phyloP scores from a whole-genome alignment of 2,888 invertebrate species.

The Calliphora vomitoria region DNA sequence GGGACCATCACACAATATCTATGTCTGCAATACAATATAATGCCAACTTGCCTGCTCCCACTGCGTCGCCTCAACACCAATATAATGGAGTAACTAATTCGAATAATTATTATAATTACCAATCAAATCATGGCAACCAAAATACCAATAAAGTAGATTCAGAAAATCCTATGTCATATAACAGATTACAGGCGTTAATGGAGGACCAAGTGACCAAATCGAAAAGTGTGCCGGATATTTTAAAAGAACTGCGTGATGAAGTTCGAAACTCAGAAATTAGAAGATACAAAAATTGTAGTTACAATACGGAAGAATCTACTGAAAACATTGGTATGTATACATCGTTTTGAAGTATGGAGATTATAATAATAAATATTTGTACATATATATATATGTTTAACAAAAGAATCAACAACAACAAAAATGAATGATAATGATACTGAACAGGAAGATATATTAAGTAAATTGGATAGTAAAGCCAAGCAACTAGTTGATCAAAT shows the following conservation, averaged over 20 bases:
- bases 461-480: constrained; percentile 48
- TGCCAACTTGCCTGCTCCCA: constrained; percentile 9
- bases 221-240: constrained; percentile 90
- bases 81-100: constrained; percentile 27
- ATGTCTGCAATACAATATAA: constrained; percentile 11
- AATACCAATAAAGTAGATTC: constrained; percentile 13
- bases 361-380: background rate
- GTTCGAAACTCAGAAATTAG: constrained; percentile 85
- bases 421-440: background rate
- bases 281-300: constrained; percentile 86
- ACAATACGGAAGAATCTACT: constrained; percentile 82
- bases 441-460: constrained; percentile 35
- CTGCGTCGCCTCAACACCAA: constrained; percentile 17
- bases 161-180: background rate
- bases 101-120: constrained; percentile 23
- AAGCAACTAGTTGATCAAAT: constrained; percentile 88
- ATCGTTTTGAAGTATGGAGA: background rate
- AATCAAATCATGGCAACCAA: constrained; percentile 25
- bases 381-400: background rate
- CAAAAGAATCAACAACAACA: background rate
- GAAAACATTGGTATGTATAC: constrained; percentile 41
- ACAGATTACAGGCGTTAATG: background rate
- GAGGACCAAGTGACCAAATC: constrained; percentile 83
- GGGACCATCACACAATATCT: constrained; percentile 21
- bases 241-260: constrained; percentile 90